These are phyloP conservation scores for Dromaius novaehollandiae DNA, from an alignment of 2,113 vertebrate species.

Conservation along the genomic window DNA sequence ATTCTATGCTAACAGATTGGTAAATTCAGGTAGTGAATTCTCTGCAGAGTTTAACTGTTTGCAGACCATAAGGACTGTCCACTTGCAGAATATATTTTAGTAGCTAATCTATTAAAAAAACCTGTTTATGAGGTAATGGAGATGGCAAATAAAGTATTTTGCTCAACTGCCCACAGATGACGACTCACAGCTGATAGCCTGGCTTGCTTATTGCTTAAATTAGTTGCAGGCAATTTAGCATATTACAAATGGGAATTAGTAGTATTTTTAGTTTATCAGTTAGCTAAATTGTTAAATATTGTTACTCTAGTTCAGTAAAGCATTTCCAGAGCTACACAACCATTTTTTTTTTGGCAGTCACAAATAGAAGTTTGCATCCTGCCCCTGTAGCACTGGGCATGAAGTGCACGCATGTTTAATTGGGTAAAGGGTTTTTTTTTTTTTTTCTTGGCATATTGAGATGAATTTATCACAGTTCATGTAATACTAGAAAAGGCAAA, in stretches of 20 bases:
- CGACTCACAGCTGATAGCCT: neutral
- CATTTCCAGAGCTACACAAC: neutral
- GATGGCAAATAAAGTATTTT: neutral
- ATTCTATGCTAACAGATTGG: neutral
- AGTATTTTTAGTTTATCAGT: slow-evolving; percentile 16
- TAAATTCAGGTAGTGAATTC: neutral
- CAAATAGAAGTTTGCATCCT: neutral
- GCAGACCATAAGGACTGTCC: fast-evolving
- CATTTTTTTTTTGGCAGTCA: neutral
- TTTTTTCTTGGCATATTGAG: neutral
- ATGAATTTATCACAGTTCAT: neutral
- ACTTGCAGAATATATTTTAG: neutral
- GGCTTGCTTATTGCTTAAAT: neutral
- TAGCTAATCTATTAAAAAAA: neutral
- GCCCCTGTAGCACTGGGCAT: neutral
- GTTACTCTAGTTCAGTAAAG: slow-evolving; percentile 30
- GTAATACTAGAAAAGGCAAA: neutral
- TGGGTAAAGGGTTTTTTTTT: neutral
- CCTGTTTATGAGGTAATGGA: neutral
- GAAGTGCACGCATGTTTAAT: neutral
- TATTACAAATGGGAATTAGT: neutral
- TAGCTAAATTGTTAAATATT: neutral
- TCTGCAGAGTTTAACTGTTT: neutral
- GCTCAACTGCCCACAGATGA: neutral
- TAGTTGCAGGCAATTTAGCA: neutral